Conservation (phyloP, 2,113 vertebrate genomes). For the Prionailurus viverrinus region DNA sequence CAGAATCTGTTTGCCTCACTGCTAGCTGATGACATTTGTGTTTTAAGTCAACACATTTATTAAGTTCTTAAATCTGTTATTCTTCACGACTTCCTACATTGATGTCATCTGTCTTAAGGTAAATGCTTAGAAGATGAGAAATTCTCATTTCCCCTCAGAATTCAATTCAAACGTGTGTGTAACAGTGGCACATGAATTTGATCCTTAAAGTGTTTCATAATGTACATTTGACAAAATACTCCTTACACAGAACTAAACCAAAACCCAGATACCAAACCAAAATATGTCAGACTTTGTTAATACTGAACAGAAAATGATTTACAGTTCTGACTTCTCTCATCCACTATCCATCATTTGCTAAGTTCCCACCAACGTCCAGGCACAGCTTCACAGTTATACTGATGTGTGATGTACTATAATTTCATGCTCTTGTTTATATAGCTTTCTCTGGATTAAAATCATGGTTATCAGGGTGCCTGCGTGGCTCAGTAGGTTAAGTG, state of each 20-base stretch:
- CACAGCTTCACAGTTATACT: not conserved
- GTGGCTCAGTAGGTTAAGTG: too few relatives aligned
- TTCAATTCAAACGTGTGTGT: not conserved
- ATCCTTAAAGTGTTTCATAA: not conserved
- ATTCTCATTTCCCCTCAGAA: not conserved
- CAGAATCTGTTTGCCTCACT: not conserved
- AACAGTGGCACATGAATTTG: not conserved
- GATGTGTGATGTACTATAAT: not conserved
- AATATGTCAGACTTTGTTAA: not conserved
- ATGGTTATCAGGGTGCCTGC: not conserved
- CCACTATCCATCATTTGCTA: not conserved
- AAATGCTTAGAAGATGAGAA: not conserved
- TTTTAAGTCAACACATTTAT: not conserved
- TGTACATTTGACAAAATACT: not conserved
- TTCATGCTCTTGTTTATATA: not conserved
- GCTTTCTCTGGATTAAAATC: slow-evolving; percentile 29
- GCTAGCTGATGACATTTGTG: not conserved
- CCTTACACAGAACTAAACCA: not conserved
- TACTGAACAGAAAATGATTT: not conserved
- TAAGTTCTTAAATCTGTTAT: not conserved
- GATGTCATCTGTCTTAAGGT: not conserved
- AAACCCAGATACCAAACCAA: not conserved
- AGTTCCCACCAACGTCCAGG: not conserved
- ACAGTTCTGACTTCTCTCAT: not conserved
- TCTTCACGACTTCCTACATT: not conserved